Percentiles rank a stretch among this genome's conserved stretches.
These are phyloP conservation scores for Myrmecobius fasciatus DNA, from an alignment of 2,113 vertebrate genomes.

Conservation along the genomic window DNA sequence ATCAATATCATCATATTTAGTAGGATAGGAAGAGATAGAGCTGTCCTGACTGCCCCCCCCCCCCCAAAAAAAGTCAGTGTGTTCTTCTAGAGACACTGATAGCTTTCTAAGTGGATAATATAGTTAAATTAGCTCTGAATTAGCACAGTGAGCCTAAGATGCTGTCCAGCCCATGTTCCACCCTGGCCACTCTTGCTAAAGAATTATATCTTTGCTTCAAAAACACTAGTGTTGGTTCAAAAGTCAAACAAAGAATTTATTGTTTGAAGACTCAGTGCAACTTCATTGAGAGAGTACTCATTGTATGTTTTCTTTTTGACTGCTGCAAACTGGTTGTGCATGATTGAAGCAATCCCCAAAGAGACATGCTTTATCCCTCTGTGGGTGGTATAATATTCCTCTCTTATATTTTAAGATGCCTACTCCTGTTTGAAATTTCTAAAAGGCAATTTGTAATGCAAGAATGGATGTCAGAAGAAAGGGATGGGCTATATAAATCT, in stretches of 20 bases:
- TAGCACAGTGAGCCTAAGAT: background rate
- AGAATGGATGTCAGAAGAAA: background rate
- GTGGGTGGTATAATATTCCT: background rate
- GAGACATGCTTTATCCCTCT: background rate
- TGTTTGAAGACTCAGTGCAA: background rate
- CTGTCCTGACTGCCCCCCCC: no score
- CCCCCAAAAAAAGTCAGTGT: no score
- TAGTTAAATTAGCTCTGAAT: background rate
- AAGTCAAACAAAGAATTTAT: background rate
- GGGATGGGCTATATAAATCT: background rate
- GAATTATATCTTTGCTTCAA: background rate
- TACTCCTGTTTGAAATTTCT: background rate
- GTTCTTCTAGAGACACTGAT: background rate
- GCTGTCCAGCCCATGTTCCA: background rate
- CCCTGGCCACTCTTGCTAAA: background rate
- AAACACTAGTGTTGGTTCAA: background rate
- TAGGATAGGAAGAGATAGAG: background rate
- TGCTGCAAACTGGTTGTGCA: background rate
- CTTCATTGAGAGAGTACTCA: background rate
- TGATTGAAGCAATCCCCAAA: background rate
- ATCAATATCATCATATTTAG: background rate
- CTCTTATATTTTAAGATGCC: background rate
- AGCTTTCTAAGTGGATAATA: conserved; percentile 22
- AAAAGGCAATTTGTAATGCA: background rate
- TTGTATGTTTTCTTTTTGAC: background rate